These are phyloP conservation scores for Rhagium mordax DNA, from an alignment of 2,888 invertebrate genomes.

Conservation along the genomic window DNA sequence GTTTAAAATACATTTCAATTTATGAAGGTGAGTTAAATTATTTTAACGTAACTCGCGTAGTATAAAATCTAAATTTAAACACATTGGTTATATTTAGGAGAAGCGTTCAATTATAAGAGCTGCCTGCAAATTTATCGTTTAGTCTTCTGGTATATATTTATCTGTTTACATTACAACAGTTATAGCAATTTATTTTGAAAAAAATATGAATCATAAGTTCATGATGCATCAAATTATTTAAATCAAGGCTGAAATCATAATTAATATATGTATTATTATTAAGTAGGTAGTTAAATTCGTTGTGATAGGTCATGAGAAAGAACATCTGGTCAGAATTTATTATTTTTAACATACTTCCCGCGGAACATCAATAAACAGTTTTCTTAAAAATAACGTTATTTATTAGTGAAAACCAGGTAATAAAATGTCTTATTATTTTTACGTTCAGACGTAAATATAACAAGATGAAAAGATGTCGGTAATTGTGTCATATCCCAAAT, in stretches of 20 bases:
- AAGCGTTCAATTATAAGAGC: background rate
- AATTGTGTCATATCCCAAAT: background rate
- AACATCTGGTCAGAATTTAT: slow-evolving; percentile 22
- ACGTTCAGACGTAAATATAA: background rate
- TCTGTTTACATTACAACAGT: background rate
- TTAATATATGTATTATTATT: slow-evolving; percentile 6
- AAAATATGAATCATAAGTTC: slow-evolving; percentile 1
- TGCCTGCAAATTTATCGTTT: background rate
- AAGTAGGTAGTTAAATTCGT: background rate
- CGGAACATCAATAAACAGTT: background rate
- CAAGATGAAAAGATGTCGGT: slow-evolving; percentile 5
- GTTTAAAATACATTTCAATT: background rate
- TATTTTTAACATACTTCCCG: slow-evolving; percentile 2
- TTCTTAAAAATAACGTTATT: background rate
- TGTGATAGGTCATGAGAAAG: slow-evolving; percentile 23
- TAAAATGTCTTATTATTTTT: background rate
- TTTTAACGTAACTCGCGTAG: background rate
- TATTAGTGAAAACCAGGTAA: slow-evolving; percentile 4
- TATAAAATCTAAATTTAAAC: background rate
- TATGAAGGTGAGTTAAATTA: background rate
- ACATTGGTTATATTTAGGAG: background rate
- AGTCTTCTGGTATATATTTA: background rate
- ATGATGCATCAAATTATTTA: background rate
- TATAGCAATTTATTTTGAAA: background rate
- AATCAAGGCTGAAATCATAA: slow-evolving; percentile 2